Base-by-base conservation (phyloP, 2,113 vertebrate genomes). In the Paralichthys olivaceus region DNA sequence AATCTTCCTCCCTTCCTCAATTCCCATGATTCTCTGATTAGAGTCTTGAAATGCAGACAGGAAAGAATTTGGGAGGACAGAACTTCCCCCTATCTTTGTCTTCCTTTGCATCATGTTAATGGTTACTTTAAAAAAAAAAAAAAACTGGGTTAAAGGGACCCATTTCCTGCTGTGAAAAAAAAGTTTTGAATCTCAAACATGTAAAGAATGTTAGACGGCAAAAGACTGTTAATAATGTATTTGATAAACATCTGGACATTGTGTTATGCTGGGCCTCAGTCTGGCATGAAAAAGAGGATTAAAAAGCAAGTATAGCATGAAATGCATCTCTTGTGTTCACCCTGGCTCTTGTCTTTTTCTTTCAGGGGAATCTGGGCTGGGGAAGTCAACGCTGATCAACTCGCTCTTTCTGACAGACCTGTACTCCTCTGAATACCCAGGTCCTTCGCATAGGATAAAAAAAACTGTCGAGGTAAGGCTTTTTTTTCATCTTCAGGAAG, bases 351-450 rank as follows among this genome's bases (percentile, higher is more conserved):
- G 83, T 63, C n/a, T 89, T 61, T 84, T 76, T 82, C 64, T 92
- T 93, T 34, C 75, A 99, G 97, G 97, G 85, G 97, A 99, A 94
- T 98, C 97, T 73, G 97, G 97, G 70, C 89, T 99, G 88, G 97
- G 97, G 86, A 99, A 99, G 92, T 99, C 97, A 19, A 99, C 97
- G 47, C 93, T 99, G 93, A 98, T 99, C 94, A 99, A 99, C 95
- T 98, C 97, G 1, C 94, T 99, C 85, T 99, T 99, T 91, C 95
- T 99, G 93, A 99, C 97, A 92, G 97, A 99, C 88, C 58, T 99
- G 75, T 99, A 99, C 92, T 97, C 97, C 20, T 84, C 96, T 62
- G 97, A 98, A 80, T 98, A 97, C 85, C 97, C 97, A 26, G 97
- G 97, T 54, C 97, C 97, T 84, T 98, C 97, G 47, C 96, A 98